A percentile compares a stretch with the other conserved stretches of the same genome.
Conservation (phyloP, 2,113 vertebrate species). For the Etia nguti region DNA sequence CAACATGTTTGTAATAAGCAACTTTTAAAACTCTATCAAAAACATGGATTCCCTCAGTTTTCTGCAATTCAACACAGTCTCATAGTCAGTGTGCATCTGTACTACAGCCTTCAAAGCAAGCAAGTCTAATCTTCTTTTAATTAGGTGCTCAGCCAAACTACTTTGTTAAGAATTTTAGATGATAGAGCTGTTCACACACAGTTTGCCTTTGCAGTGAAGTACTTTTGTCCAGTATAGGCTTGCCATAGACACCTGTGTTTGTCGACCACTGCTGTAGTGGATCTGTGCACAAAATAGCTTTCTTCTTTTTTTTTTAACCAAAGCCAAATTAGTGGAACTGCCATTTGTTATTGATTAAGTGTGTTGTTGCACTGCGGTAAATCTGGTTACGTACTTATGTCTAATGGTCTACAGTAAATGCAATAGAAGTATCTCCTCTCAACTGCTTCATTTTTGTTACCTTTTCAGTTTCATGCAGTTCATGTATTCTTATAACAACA, state of each 20-base stretch:
- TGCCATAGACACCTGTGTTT: neutral
- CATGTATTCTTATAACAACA: neutral
- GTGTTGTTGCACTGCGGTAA: neutral
- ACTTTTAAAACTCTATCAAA: neutral
- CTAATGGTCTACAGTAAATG: neutral
- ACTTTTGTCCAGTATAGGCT: accelerated
- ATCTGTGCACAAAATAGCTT: neutral
- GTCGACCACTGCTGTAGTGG: neutral
- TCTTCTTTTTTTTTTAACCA: accelerated
- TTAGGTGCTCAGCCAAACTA: neutral
- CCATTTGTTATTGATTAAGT: neutral
- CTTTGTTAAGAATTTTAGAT: neutral
- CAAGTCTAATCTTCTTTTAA: neutral
- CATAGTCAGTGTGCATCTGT: neutral
- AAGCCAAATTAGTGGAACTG: neutral
- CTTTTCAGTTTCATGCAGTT: neutral
- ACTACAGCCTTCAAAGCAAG: neutral
- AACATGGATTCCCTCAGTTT: neutral
- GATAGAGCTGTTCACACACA: neutral
- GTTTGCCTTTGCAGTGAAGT: neutral
- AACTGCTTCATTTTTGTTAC: neutral
- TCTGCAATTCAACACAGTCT: neutral
- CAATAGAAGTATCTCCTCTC: neutral
- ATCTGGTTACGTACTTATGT: neutral
- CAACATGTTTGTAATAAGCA: neutral